Conservation (phyloP, 2,888 invertebrate genomes). For the Cetonia aurata region DNA sequence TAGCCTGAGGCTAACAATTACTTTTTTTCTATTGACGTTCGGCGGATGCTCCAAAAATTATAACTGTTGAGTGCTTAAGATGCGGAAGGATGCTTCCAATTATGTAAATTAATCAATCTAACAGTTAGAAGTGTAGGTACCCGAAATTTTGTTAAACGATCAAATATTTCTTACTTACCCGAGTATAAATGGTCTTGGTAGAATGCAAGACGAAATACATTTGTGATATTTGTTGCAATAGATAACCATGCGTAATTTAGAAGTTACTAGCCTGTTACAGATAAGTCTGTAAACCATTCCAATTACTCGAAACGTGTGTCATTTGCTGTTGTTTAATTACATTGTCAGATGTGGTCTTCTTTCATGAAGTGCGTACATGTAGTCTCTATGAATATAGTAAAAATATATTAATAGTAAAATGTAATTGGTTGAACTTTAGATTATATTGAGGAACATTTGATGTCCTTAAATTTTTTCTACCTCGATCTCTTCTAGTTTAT, state of each 20-base stretch:
- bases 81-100: constrained; percentile 38
- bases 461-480: too few species aligned
- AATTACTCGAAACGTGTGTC: too few species aligned
- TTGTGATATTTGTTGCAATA: neutral
- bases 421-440: too few species aligned
- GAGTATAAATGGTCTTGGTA: constrained; percentile 1
- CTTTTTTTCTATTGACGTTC: constrained; percentile 20
- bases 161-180: constrained; percentile 14
- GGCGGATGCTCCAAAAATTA: constrained; percentile 38
- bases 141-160: constrained; percentile 21
- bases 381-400: neutral
- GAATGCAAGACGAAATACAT: constrained; percentile 10
- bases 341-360: too few species aligned
- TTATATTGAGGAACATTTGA: too few species aligned
- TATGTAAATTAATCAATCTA: constrained; percentile 39
- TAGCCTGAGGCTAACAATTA: constrained; percentile 27
- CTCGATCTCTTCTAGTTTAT: too few species aligned
- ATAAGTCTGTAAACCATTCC: neutral
- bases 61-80: constrained; percentile 29
- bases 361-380: too few species aligned
- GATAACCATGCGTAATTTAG: neutral
- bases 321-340: too few species aligned
- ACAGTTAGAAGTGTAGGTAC: constrained; percentile 17
- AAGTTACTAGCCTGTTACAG: constrained; percentile 2
- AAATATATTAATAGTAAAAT: too few species aligned